These are phyloP conservation scores for Passer montanus DNA, from an alignment of 2,113 vertebrate genomes.

Conservation along the genomic window DNA sequence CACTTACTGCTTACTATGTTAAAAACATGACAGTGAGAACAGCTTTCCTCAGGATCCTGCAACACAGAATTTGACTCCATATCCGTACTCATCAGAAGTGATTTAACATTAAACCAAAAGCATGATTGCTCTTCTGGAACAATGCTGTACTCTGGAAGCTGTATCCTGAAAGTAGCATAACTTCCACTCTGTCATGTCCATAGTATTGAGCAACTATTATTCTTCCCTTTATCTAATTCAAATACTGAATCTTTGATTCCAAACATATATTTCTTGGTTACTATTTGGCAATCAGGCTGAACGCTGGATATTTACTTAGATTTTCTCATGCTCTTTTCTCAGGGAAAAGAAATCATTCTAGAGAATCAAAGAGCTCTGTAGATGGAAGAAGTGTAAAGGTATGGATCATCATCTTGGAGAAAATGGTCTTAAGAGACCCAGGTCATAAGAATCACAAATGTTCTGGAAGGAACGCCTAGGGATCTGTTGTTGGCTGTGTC, in stretches of 20 bases:
- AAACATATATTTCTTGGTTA: background rate
- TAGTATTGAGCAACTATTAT: background rate
- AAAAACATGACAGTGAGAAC: background rate
- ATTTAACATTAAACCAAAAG: background rate
- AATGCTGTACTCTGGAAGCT: background rate
- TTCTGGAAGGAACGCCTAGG: background rate
- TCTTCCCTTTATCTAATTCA: background rate
- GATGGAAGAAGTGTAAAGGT: background rate
- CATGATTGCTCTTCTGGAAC: background rate
- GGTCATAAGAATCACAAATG: accelerated
- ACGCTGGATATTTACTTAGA: background rate
- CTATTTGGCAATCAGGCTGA: background rate
- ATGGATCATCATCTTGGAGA: background rate
- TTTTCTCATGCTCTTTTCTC: background rate
- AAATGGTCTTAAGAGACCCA: background rate
- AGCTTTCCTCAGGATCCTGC: background rate
- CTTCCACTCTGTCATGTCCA: background rate
- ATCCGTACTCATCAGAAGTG: background rate
- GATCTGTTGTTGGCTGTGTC: background rate
- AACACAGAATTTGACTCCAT: background rate
- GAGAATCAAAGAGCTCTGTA: background rate
- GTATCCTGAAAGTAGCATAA: background rate
- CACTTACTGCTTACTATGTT: background rate
- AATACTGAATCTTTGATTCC: background rate
- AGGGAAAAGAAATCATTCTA: background rate